phyloP scores from a whole-genome alignment of 37 sponge, comb jelly and placozoan species.

The Beroe forskalii region DNA sequence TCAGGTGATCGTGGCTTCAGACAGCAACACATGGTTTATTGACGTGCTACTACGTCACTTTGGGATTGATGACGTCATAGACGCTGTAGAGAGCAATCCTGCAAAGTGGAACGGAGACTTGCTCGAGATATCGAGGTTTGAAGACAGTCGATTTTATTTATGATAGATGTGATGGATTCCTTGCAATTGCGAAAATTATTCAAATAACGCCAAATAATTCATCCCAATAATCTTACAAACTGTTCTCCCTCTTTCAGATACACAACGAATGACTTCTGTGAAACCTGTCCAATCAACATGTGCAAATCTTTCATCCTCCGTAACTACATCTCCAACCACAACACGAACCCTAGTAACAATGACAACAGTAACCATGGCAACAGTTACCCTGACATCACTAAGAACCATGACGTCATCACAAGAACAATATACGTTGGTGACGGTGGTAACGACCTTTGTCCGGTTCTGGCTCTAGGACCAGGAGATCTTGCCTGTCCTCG shows the following conservation, averaged over 20 bases:
- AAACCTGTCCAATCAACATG: slow-evolving; percentile 23
- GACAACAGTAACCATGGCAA: background rate
- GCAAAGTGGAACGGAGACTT: slow-evolving; percentile 2
- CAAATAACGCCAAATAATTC: too few relatives aligned
- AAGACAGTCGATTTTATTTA: too few relatives aligned
- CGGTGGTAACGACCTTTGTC: slow-evolving; percentile 41
- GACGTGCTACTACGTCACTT: slow-evolving; percentile 12
- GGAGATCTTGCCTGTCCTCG: slow-evolving; percentile 11
- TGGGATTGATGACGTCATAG: background rate
- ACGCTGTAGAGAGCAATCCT: slow-evolving; percentile 19
- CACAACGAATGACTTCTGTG: background rate
- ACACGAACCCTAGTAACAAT: too few relatives aligned
- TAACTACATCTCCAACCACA: background rate
- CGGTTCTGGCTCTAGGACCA: background rate
- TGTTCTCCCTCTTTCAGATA: too few relatives aligned
- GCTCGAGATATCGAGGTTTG: background rate
- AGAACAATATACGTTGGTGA: background rate
- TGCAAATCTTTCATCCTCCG: slow-evolving; percentile 8
- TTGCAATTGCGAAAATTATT: too few relatives aligned
- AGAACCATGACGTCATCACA: background rate
- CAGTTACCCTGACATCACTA: background rate
- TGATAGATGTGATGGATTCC: too few relatives aligned
- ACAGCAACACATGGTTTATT: slow-evolving; percentile 59
- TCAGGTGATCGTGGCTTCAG: slow-evolving; percentile 41
- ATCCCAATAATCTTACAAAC: too few relatives aligned